Percentiles rank a stretch among this genome's conserved stretches.
phyloP scores from a whole-genome alignment of 2,888 invertebrate genomes.

The Tenthredo distinguenda region DNA sequence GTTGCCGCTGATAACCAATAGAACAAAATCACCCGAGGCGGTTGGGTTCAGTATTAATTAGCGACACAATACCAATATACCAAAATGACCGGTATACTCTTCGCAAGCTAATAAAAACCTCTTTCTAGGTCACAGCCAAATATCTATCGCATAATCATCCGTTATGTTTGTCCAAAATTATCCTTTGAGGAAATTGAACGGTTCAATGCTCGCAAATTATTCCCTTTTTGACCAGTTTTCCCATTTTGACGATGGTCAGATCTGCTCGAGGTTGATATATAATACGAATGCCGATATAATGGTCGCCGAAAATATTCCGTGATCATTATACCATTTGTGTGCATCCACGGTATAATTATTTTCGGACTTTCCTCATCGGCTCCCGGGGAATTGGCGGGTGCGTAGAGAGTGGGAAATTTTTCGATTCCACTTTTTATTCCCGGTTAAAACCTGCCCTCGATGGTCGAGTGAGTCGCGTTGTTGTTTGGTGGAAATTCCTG shows the following conservation, averaged over 20 bases:
- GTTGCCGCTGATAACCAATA: neutral
- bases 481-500: neutral
- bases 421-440: neutral
- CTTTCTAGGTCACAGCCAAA: neutral
- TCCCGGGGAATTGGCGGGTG: neutral
- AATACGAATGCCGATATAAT: no score
- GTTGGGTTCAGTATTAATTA: neutral
- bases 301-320: neutral
- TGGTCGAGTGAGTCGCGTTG: neutral
- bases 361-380: neutral
- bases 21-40: neutral
- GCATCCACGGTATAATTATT: neutral
- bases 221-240: no score
- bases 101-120: neutral
- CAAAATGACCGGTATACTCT: neutral
- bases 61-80: neutral
- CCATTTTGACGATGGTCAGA: no score
- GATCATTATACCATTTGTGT: neutral
- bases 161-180: neutral
- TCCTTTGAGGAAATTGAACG: neutral
- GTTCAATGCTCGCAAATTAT: neutral
- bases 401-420: neutral
- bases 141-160: neutral
- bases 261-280: no score
- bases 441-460: neutral